These are phyloP conservation scores for Choreutis nemorana DNA, from an alignment of 2,888 invertebrate genomes.

Conservation along the genomic window DNA sequence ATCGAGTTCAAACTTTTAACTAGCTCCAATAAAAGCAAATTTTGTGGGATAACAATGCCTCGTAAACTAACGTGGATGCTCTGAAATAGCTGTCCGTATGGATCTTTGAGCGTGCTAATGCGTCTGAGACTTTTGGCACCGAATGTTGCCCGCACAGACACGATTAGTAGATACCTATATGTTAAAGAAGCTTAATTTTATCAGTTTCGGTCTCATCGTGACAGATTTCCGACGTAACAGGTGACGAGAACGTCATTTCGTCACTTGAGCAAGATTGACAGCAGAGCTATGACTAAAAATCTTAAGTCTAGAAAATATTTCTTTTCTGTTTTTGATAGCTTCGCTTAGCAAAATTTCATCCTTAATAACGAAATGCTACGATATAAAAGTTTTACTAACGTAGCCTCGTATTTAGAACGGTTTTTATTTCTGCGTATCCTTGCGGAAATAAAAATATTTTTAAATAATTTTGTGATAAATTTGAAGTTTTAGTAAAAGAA, in stretches of 20 bases:
- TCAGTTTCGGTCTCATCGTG: conserved; percentile 41
- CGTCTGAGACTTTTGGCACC: conserved; percentile 35
- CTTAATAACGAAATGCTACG: no score
- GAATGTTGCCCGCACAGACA: conserved; percentile 21
- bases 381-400: no score
- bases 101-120: conserved; percentile 26
- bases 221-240: conserved; percentile 20
- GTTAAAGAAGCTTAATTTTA: conserved; percentile 32
- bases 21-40: conserved; percentile 14
- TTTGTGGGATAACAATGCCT: conserved; percentile 13
- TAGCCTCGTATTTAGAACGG: no score
- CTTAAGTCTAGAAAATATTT: no score
- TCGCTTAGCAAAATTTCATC: no score
- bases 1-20: conserved; percentile 6
- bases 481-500: no score
- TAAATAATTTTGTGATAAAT: no score
- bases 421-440: no score
- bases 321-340: no score
- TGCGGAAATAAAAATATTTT: no score
- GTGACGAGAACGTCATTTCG: conserved; percentile 20
- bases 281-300: neutral
- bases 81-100: conserved; percentile 33
- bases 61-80: conserved; percentile 18
- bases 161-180: conserved; percentile 22
- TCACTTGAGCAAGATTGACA: conserved; percentile 8